These are phyloP conservation scores for Yponomeuta malinellus DNA, from an alignment of 2,888 invertebrate species.

Conservation along the genomic window DNA sequence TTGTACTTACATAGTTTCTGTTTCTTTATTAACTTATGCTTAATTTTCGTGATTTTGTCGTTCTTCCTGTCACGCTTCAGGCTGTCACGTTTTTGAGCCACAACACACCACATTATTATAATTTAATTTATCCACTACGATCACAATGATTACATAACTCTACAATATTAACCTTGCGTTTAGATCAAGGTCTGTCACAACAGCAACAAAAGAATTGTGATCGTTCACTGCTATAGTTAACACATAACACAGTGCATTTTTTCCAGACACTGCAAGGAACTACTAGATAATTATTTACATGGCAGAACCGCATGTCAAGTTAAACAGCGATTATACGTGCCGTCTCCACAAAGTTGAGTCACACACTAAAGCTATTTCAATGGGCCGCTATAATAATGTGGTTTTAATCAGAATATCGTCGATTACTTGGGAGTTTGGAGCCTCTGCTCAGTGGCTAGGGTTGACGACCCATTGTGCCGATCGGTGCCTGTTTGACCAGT, in stretches of 20 bases:
- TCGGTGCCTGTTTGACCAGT: not conserved
- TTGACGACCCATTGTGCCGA: constrained; percentile 29
- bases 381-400: constrained; percentile 38
- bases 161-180: constrained; percentile 24
- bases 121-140: constrained; percentile 35
- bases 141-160: constrained; percentile 33
- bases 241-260: not conserved
- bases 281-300: constrained; percentile 1
- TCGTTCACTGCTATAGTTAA: not conserved
- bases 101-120: constrained; percentile 30
- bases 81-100: constrained; percentile 27
- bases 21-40: constrained; percentile 62
- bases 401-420: constrained; percentile 32
- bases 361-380: constrained; percentile 46
- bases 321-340: constrained; percentile 41
- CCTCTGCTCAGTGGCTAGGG: constrained; percentile 27
- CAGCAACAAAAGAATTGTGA: constrained; percentile 17
- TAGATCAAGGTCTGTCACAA: constrained; percentile 36
- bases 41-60: constrained; percentile 60
- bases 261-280: not conserved
- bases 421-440: constrained; percentile 2
- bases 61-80: constrained; percentile 55
- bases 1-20: constrained; percentile 44
- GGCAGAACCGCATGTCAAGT: not conserved
- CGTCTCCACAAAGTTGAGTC: constrained; percentile 47